phyloP scores from a whole-genome alignment of 2,888 invertebrate species.

The Pemphredon lugubris region DNA sequence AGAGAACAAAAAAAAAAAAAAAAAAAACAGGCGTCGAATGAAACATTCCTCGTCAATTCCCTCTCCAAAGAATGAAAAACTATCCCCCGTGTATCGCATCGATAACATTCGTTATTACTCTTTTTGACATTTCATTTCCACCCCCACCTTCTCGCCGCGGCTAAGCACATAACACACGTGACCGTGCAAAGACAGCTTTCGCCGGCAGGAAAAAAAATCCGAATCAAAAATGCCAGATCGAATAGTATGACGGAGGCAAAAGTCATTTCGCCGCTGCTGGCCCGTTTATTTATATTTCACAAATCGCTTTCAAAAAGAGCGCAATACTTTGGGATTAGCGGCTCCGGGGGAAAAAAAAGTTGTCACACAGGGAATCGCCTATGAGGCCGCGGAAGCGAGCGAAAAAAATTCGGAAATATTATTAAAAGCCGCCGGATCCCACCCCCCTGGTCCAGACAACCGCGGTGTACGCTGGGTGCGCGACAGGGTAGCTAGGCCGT shows the following conservation, averaged over 20 bases:
- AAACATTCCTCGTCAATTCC: constrained; percentile 42
- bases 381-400: constrained; percentile 62
- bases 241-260: constrained; percentile 57
- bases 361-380: constrained; percentile 69
- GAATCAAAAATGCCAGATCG: constrained; percentile 42
- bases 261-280: constrained; percentile 70
- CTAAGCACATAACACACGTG: constrained; percentile 40
- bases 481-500: constrained; percentile 28
- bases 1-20: constrained; percentile 3
- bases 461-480: constrained; percentile 37
- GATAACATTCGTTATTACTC: constrained; percentile 55
- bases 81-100: constrained; percentile 41
- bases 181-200: constrained; percentile 31
- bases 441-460: constrained; percentile 44
- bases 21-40: constrained; percentile 6
- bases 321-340: constrained; percentile 78
- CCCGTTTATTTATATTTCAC: constrained; percentile 77
- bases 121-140: constrained; percentile 57
- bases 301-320: constrained; percentile 77
- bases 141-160: constrained; percentile 4
- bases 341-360: constrained; percentile 60
- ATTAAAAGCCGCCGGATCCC: constrained; percentile 74
- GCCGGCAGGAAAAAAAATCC: constrained; percentile 9
- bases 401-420: constrained; percentile 73
- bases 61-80: constrained; percentile 48